Percentiles rank a stretch among this genome's conserved stretches.
phyloP scores from a whole-genome alignment of 2,888 invertebrate genomes.

The Ormyrus labotus region DNA sequence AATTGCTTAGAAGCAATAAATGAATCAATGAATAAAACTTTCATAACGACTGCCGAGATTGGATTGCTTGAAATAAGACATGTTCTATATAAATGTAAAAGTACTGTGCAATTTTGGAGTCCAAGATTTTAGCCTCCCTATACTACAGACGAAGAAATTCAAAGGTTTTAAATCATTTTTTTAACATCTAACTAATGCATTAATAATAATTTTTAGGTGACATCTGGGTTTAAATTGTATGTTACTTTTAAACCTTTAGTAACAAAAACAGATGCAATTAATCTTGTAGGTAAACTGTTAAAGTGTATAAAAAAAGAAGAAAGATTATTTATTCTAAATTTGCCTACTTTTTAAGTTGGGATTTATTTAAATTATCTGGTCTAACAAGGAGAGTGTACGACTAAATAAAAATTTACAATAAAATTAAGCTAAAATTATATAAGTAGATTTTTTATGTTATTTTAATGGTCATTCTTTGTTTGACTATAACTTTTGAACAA shows the following conservation, averaged over 20 bases:
- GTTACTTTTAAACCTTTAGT: conserved; percentile 94
- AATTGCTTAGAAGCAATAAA: conserved; percentile 91
- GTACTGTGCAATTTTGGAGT: conserved; percentile 92
- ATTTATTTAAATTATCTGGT: conserved; percentile 60
- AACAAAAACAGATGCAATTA: conserved; percentile 90
- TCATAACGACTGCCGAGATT: conserved; percentile 80
- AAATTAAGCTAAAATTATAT: too few species aligned
- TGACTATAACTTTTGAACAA: too few species aligned
- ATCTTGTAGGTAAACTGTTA: conserved; percentile 90
- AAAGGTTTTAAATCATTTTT: conserved; percentile 65
- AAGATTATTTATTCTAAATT: conserved; percentile 90
- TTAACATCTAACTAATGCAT: conserved; percentile 5
- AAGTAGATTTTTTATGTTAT: too few species aligned
- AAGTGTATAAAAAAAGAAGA: conserved; percentile 97
- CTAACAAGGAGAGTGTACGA: too few species aligned
- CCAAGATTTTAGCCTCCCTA: conserved; percentile 87
- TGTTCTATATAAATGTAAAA: conserved; percentile 95
- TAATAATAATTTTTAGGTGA: conserved; percentile 79
- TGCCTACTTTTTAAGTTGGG: conserved; percentile 84
- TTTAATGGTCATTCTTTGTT: too few species aligned
- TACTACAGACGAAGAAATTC: conserved; percentile 77
- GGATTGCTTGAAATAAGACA: conserved; percentile 92
- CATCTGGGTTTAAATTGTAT: conserved; percentile 94
- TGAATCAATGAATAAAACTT: conserved; percentile 83
- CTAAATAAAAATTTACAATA: too few species aligned